Evolutionary conservation across 1,140 invertebrate species (phyloP), one percentile per base, ranked within the genome.

Genomic region (Agrypnia vestita): DNA sequence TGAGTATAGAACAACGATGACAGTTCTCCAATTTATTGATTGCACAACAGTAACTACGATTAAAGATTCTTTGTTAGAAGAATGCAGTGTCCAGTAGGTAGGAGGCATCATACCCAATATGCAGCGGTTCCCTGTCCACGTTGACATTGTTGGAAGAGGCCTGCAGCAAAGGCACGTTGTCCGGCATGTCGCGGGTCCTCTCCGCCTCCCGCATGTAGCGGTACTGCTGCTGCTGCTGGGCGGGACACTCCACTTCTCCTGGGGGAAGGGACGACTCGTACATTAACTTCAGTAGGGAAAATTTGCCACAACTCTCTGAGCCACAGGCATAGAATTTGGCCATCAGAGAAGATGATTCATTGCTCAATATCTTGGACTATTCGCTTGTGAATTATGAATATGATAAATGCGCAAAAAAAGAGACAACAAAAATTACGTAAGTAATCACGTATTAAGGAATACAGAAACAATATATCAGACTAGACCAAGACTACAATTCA

Each of bases 81-180:
- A 35, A 35, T 35, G 6, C 25, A 35, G 25, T 6, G 25, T 35
- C 1, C 8, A 3, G 49, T 51, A 15, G 8, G n/a, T 1, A 79
- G 51, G 53, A 78, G 8, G 17, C 12, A 83, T 90, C 94, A 92
- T 92, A 97, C 96, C 96, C 96, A 87, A 96, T 95, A 85, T 96
- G 95, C 62, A 97, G 92, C 25, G 95, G 94, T 84, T 94, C 93
- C 79, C 94, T 90, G 82, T 95, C 94, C 81, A 98, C 95, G 84
- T 95, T 95, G 76, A 97, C 92, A 89, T 98, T 98, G 88, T 98
- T 97, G 69, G 94, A 93, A 7, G 89, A 83, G 47, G 89, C 87
- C 86, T 89, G 53, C 89, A 87, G 92, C 91, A 71, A 86, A 88
- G 49, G 90, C 90, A 80, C 90, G 90, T 67, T 89, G 85, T 73